Evolutionary conservation across 1,140 invertebrate genomes (phyloP).

Genomic region (Mizuhopecten yessoensis): DNA sequence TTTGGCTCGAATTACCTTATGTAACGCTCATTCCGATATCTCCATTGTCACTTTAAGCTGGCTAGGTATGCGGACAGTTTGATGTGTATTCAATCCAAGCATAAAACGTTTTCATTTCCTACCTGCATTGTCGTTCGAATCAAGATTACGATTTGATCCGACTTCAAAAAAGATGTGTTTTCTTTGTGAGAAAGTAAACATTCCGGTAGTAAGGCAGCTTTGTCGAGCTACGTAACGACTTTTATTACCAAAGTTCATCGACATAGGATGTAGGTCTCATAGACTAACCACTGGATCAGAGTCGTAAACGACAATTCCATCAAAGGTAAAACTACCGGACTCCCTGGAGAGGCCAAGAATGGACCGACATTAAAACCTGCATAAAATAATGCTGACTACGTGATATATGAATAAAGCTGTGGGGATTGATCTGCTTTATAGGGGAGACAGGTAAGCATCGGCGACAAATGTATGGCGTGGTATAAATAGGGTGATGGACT

Average conservation of each 20-base stretch:
- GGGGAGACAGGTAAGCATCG: too few species aligned
- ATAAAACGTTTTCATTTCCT: neutral
- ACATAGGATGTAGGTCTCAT: neutral
- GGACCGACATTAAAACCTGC: neutral
- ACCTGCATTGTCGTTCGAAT: neutral
- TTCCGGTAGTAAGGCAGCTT: neutral
- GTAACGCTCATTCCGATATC: neutral
- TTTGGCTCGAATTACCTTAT: neutral
- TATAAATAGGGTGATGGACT: neutral
- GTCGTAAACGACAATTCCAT: neutral
- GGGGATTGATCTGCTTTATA: too few species aligned
- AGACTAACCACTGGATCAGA: neutral
- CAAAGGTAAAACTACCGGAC: neutral
- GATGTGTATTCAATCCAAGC: constrained; percentile 7
- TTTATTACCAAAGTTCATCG: neutral
- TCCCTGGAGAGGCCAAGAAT: neutral
- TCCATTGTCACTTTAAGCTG: neutral
- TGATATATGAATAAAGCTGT: neutral
- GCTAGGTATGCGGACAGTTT: neutral
- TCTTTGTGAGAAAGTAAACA: neutral
- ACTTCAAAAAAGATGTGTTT: constrained; percentile 14
- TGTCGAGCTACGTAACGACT: neutral
- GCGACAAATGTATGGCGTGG: neutral
- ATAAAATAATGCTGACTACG: neutral
- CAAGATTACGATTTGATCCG: constrained; percentile 17